Conservation (phyloP, 2,888 invertebrate species). For the Atherix ibis region DNA sequence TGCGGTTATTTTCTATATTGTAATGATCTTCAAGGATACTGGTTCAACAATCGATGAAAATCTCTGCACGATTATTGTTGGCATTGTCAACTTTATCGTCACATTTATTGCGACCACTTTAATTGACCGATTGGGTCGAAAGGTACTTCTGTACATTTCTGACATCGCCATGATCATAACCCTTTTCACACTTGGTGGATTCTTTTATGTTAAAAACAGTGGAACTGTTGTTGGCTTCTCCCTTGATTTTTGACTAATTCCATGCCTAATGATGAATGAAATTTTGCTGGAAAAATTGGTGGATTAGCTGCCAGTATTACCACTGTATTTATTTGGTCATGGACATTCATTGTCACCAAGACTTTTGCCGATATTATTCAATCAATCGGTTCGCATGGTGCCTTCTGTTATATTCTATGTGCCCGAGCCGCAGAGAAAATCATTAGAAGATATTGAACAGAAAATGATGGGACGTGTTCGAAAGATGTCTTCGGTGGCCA, state of each 20-base stretch:
- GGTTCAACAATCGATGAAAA: slow-evolving; percentile 65
- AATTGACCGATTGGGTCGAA: slow-evolving; percentile 80
- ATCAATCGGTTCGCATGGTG: slow-evolving; percentile 51
- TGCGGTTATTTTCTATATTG: slow-evolving; percentile 88
- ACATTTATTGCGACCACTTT: slow-evolving; percentile 74
- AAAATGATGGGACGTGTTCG: slow-evolving; percentile 45
- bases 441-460: slow-evolving; percentile 82
- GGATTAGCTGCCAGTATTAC: slow-evolving; percentile 80
- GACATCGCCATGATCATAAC: slow-evolving; percentile 62
- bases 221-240: slow-evolving; percentile 65
- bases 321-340: slow-evolving; percentile 81
- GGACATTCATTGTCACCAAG: slow-evolving; percentile 79
- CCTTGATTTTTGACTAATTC: slow-evolving; percentile 68
- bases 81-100: slow-evolving; percentile 74
- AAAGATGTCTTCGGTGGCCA: slow-evolving; percentile 64
- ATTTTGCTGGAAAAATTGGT: slow-evolving; percentile 69
- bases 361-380: slow-evolving; percentile 58
- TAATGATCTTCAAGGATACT: slow-evolving; percentile 67
- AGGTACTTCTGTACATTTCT: slow-evolving; percentile 66
- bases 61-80: slow-evolving; percentile 70
- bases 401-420: slow-evolving; percentile 71
- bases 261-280: slow-evolving; percentile 88
- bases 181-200: slow-evolving; percentile 52
- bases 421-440: slow-evolving; percentile 86
- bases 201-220: slow-evolving; percentile 54